A percentile compares a stretch with the other conserved stretches of the same genome.
Evolutionary conservation across 2,113 vertebrate genomes (phyloP).

Genomic region (Antigone vipio): DNA sequence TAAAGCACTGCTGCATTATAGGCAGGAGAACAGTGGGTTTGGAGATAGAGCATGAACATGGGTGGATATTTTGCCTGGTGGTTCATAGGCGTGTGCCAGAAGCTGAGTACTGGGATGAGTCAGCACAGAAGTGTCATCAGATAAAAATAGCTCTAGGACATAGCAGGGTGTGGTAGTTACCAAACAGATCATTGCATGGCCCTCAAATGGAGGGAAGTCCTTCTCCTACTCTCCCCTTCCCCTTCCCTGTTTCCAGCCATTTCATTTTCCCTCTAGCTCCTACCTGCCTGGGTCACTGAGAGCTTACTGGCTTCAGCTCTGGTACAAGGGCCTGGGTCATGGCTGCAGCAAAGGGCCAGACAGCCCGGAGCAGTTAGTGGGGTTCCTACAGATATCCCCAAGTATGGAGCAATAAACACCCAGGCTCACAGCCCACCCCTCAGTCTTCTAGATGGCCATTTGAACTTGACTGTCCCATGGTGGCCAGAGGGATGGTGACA

Average conservation of each 20-base stretch:
- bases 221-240: background rate
- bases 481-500: background rate
- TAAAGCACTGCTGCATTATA: background rate
- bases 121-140: background rate
- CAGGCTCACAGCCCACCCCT: background rate
- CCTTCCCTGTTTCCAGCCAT: background rate
- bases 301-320: background rate
- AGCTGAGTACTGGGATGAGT: background rate
- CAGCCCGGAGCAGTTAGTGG: background rate
- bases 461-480: background rate
- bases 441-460: background rate
- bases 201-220: background rate
- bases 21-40: background rate
- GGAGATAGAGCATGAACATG: background rate
- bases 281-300: background rate
- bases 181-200: background rate
- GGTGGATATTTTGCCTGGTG: background rate
- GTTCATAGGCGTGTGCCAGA: background rate
- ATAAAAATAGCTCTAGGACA: background rate
- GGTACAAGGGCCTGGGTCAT: background rate
- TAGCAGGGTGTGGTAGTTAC: background rate
- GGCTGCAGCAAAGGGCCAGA: background rate
- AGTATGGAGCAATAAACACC: background rate
- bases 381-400: background rate
- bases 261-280: background rate